These are phyloP conservation scores for Theristicus caerulescens DNA, from an alignment of 2,113 vertebrate genomes.

Conservation along the genomic window DNA sequence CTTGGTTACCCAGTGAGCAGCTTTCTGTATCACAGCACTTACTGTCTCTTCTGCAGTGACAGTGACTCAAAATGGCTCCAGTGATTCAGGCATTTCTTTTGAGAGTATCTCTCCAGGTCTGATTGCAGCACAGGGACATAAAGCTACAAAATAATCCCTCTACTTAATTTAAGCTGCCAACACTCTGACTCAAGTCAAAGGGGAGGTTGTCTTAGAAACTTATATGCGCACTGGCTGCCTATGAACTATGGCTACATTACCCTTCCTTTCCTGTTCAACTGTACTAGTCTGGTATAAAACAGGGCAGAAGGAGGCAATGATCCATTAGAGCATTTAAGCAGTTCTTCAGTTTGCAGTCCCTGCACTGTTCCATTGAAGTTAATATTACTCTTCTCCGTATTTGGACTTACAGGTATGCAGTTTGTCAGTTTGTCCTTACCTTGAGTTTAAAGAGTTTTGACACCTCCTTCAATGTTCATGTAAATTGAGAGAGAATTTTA, in stretches of 20 bases:
- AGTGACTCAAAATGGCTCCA: not conserved
- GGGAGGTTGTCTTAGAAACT: not conserved
- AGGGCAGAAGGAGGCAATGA: not conserved
- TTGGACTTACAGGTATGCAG: accelerated
- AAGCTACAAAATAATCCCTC: not conserved
- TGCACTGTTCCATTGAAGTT: not conserved
- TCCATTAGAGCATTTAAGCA: not conserved
- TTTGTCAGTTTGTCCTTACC: not conserved
- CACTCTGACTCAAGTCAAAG: not conserved
- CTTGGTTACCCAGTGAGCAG: not conserved
- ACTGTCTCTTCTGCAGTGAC: not conserved
- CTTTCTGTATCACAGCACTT: not conserved
- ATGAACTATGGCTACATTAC: not conserved
- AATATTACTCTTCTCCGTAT: not conserved
- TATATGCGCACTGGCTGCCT: not conserved
- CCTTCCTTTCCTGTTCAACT: not conserved
- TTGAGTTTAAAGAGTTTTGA: not conserved
- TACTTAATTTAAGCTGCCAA: not conserved
- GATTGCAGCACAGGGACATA: not conserved
- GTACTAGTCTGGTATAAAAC: not conserved
- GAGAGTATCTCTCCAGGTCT: not conserved
- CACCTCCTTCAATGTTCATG: not conserved
- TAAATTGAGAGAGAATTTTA: not conserved
- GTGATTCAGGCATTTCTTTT: not conserved
- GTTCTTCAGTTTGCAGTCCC: not conserved